Evolutionary conservation across 1,140 invertebrate species (phyloP).

Genomic region (Grapholita molesta): DNA sequence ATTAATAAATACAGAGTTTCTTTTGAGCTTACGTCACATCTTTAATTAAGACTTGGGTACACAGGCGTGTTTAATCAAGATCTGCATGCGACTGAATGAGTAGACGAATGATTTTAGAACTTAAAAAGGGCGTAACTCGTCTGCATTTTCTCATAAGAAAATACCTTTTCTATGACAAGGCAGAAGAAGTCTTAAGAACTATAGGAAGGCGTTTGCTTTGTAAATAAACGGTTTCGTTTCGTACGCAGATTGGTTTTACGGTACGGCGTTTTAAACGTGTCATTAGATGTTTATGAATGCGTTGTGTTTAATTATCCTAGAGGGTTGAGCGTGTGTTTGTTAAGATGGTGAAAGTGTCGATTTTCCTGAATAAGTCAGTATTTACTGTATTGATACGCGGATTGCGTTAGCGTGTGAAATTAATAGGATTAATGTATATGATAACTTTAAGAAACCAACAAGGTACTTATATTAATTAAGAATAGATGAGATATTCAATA

Average conservation of each 20-base stretch:
- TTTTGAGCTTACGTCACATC: conserved; percentile 63
- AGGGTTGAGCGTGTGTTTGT: conserved; percentile 23
- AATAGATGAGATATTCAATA: too few relatives aligned
- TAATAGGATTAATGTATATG: too few relatives aligned
- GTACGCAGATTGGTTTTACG: conserved; percentile 11
- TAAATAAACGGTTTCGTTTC: conserved; percentile 39
- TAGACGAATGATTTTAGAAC: not conserved
- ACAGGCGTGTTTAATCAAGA: conserved; percentile 71
- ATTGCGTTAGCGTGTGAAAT: not conserved
- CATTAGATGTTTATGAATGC: not conserved
- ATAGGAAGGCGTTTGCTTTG: conserved; percentile 52
- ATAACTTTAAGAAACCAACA: too few relatives aligned
- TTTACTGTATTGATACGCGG: not conserved
- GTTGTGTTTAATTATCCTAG: not conserved
- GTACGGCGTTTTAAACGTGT: not conserved
- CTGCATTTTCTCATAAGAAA: not conserved
- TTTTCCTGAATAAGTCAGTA: too few relatives aligned
- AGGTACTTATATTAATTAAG: too few relatives aligned
- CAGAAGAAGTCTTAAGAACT: conserved; percentile 71
- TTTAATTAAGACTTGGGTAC: conserved; percentile 70
- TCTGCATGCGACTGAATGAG: conserved; percentile 60
- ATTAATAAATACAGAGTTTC: conserved; percentile 73
- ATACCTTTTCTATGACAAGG: conserved; percentile 23
- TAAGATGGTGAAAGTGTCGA: conserved; percentile 21
- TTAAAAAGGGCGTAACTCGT: not conserved